phyloP scores from a whole-genome alignment of 2,888 invertebrate genomes.

The Coleophora flavipennella region DNA sequence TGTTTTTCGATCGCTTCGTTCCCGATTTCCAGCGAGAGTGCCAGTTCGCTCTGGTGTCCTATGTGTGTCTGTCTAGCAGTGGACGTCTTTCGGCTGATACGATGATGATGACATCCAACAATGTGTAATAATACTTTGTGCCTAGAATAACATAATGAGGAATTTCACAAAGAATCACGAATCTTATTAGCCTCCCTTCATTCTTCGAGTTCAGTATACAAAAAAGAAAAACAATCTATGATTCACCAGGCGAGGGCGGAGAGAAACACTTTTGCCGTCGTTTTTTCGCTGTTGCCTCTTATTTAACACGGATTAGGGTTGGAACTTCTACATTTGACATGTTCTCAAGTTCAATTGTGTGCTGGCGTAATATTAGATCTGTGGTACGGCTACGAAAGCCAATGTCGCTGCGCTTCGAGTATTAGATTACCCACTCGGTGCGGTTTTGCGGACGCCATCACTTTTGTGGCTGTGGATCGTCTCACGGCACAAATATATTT shows the following conservation, averaged over 20 bases:
- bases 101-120: too few relatives aligned
- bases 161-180: too few relatives aligned
- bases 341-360: neutral
- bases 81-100: too few relatives aligned
- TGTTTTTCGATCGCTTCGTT: too few relatives aligned
- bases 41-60: too few relatives aligned
- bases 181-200: too few relatives aligned
- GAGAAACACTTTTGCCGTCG: conserved; percentile 25
- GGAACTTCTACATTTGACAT: neutral
- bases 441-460: conserved; percentile 62
- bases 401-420: conserved; percentile 69
- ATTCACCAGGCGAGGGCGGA: conserved; percentile 44
- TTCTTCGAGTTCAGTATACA: conserved; percentile 32
- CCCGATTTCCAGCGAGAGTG: too few relatives aligned
- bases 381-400: conserved; percentile 55
- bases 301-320: conserved; percentile 6
- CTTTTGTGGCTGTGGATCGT: conserved; percentile 60
- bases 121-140: too few relatives aligned
- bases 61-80: too few relatives aligned
- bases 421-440: conserved; percentile 68
- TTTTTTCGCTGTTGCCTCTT: conserved; percentile 21
- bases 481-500: conserved; percentile 36
- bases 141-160: too few relatives aligned
- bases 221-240: conserved; percentile 57
- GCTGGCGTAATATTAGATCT: conserved; percentile 57